These are phyloP conservation scores for Panagrolaimus sp. DNA, from an alignment of 1,140 invertebrate species.

Conservation along the genomic window DNA sequence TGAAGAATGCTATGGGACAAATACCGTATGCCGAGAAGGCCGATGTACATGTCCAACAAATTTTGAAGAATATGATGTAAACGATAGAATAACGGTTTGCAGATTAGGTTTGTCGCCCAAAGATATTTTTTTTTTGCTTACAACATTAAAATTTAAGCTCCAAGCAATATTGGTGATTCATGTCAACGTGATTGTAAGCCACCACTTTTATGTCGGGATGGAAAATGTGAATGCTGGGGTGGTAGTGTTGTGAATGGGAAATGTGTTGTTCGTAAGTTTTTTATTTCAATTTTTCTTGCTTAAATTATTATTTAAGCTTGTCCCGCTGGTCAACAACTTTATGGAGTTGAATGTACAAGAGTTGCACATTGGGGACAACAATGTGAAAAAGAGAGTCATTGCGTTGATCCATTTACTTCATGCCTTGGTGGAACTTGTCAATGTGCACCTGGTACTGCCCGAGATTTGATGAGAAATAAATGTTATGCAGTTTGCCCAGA, in stretches of 20 bases:
- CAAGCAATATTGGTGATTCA: constrained; percentile 54
- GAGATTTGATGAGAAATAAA: constrained; percentile 47
- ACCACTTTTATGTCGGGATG: constrained; percentile 56
- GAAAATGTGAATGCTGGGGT: constrained; percentile 59
- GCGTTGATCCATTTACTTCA: constrained; percentile 57
- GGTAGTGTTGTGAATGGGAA: constrained; percentile 57
- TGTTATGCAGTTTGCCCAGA: constrained; percentile 58
- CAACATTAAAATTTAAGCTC: constrained; percentile 44
- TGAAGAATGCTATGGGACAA: constrained; percentile 59
- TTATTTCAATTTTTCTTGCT: neutral
- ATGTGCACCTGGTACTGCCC: constrained; percentile 53
- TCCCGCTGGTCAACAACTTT: constrained; percentile 56
- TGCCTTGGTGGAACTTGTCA: constrained; percentile 54
- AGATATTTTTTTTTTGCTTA: constrained; percentile 17
- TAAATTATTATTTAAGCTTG: constrained; percentile 48
- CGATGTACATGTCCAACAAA: constrained; percentile 59
- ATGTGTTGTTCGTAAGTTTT: constrained; percentile 55
- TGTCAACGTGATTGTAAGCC: constrained; percentile 59
- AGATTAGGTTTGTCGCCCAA: constrained; percentile 44
- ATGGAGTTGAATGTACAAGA: constrained; percentile 56
- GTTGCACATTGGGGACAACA: constrained; percentile 54
- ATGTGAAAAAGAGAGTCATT: constrained; percentile 53
- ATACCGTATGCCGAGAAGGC: constrained; percentile 54
- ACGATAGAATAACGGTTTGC: constrained; percentile 50
- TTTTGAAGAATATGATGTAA: constrained; percentile 58